Base-by-base conservation (phyloP, 2,797 vertebrate genomes). In the Brachymystax lenok region DNA sequence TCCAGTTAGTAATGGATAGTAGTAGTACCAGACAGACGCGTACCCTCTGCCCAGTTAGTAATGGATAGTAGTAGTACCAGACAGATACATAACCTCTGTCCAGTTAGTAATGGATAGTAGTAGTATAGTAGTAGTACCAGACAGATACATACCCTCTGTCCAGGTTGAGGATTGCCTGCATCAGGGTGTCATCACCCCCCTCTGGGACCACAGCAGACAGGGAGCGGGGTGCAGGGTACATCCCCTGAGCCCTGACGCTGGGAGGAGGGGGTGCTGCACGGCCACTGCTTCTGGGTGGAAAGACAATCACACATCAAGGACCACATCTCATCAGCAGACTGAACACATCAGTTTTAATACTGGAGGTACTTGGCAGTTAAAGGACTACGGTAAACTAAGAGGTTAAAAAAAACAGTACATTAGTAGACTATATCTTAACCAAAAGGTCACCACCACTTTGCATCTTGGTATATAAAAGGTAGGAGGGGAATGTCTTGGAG, bases 151-250 rank as follows among this genome's bases (percentile, higher is more conserved):
- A 94, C 94, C 93, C 93, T 83, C 93, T 83, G 82, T 95, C 94
- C 85, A 95, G 79, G 87, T 90, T 94, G 73, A 94, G 90, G 77
- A 95, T 94, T 82, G 93, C 93, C 83, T 95, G 94, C 59, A 95
- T 92, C 54, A 95, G 80, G 1, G 89, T 92, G 86, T 95, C 93
- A 5, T 94, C 93, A 0, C 92, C 93, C 0, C 91, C 89, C 76
- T 95, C 93, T 68, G 94, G 77, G n/a, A 54, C 82, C 28, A 79
- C 6, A 17, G 77, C 28, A 0, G 84, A 89, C 19, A 94, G 84
- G 0, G 92, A 84, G 79, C 93, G 88, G 70, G 92, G 82, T 0
- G 90, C 85, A 17, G 92, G 93, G 74, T 92, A 93, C 28, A 93
- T 87, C 71, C 90, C 88, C 79, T 94, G 93, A 78, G 2, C 86